phyloP scores from a whole-genome alignment of 2,888 invertebrate species.

The Noctuana brunneofusca region DNA sequence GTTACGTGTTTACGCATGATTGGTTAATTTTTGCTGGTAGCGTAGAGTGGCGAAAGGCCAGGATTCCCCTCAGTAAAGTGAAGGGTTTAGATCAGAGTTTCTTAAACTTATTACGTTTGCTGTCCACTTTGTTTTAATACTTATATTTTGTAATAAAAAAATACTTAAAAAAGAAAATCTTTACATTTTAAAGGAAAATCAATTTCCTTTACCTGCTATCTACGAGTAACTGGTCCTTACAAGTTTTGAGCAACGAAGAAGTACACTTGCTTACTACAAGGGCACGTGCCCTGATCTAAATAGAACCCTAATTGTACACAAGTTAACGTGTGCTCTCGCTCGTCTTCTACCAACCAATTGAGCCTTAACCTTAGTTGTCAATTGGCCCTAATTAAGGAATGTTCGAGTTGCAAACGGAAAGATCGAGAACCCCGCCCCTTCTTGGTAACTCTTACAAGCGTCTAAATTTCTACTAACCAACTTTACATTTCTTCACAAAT shows the following conservation, averaged over 20 bases:
- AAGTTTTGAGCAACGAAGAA: neutral
- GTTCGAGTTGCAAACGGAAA: conserved; percentile 18
- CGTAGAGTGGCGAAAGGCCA: too few species aligned
- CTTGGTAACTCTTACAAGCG: neutral
- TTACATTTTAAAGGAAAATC: neutral
- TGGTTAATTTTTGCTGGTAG: neutral
- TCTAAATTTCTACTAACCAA: too few species aligned
- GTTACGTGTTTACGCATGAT: neutral
- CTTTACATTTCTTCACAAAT: too few species aligned
- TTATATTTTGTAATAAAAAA: too few species aligned
- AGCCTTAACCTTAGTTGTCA: conserved; percentile 48
- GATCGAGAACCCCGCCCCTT: conserved; percentile 8
- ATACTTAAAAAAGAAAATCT: too few species aligned
- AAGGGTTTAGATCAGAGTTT: too few species aligned
- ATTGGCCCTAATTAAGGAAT: conserved; percentile 50
- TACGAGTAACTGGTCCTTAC: too few species aligned
- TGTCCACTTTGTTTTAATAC: too few species aligned
- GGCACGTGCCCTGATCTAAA: conserved; percentile 18
- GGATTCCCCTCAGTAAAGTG: too few species aligned
- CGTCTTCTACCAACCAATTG: conserved; percentile 52
- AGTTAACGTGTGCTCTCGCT: conserved; percentile 37
- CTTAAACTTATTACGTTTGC: too few species aligned
- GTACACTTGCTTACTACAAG: neutral
- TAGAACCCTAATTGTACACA: conserved; percentile 41
- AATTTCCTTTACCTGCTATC: too few species aligned